A percentile compares a stretch with the other conserved stretches of the same genome.
These are phyloP conservation scores for Rhinopomastus cyanomelas DNA, from an alignment of 2,113 vertebrate species.

Conservation along the genomic window DNA sequence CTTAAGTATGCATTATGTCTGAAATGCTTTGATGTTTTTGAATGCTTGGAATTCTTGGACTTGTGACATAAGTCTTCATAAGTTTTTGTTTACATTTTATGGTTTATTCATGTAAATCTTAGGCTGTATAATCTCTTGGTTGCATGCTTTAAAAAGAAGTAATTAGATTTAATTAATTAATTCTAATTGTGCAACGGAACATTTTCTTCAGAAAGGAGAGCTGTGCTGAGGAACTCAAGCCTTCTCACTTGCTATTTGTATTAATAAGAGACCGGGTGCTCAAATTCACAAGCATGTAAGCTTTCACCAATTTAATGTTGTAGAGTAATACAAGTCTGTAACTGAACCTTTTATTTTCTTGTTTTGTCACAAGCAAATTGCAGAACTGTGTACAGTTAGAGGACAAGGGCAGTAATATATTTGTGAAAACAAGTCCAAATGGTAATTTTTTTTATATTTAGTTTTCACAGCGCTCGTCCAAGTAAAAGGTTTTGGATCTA, in stretches of 20 bases:
- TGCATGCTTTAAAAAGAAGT: background rate
- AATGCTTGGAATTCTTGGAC: background rate
- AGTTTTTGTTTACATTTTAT: background rate
- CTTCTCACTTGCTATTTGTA: background rate
- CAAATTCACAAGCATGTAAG: background rate
- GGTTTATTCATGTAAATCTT: background rate
- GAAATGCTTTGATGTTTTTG: background rate
- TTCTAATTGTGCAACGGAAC: background rate
- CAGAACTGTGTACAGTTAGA: background rate
- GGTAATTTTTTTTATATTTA: constrained; percentile 60
- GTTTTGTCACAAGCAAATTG: background rate
- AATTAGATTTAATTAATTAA: background rate
- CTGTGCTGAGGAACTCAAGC: background rate
- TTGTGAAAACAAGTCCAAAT: background rate
- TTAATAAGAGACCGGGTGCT: background rate
- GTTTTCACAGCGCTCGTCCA: constrained; percentile 88
- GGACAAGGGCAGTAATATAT: background rate
- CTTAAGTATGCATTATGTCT: background rate
- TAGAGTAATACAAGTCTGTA: background rate
- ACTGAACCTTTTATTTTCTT: background rate
- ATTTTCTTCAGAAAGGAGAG: background rate
- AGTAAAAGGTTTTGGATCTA: constrained; percentile 85
- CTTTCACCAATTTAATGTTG: background rate
- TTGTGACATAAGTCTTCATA: background rate
- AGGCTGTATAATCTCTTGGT: background rate